These are phyloP conservation scores for Enteromius viviparus DNA, from an alignment of 2,797 vertebrate species.

Conservation along the genomic window DNA sequence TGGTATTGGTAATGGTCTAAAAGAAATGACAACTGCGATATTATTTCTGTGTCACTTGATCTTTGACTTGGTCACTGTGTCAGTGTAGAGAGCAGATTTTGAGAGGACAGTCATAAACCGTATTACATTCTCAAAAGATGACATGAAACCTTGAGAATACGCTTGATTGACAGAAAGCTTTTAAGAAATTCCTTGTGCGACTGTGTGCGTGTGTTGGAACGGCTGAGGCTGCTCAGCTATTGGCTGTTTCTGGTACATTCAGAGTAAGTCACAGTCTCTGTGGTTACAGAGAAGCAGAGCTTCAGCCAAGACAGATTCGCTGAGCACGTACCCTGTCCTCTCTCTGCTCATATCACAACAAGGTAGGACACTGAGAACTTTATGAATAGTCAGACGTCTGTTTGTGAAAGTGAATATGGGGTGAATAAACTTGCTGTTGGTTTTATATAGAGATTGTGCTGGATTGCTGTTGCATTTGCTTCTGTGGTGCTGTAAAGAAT, in stretches of 20 bases:
- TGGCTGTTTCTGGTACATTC: constrained; percentile 71
- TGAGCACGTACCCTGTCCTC: constrained; percentile 39
- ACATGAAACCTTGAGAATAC: constrained; percentile 26
- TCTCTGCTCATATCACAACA: constrained; percentile 52
- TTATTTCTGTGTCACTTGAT: neutral
- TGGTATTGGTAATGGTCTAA: neutral
- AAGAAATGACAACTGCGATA: neutral
- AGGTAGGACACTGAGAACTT: constrained; percentile 58
- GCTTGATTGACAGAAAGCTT: constrained; percentile 24
- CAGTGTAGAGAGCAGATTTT: neutral
- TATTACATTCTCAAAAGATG: neutral
- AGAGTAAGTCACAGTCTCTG: constrained; percentile 64
- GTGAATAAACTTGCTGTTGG: constrained; percentile 31
- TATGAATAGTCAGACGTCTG: neutral
- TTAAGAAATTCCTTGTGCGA: constrained; percentile 47
- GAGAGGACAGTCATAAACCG: neutral
- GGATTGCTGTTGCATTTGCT: neutral
- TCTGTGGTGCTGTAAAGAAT: neutral
- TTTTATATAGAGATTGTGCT: neutral
- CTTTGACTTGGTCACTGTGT: neutral
- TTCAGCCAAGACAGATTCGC: constrained; percentile 53
- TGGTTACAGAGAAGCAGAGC: constrained; percentile 64
- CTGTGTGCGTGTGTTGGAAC: constrained; percentile 45
- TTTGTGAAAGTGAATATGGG: constrained; percentile 19
- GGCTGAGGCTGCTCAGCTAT: constrained; percentile 65